A percentile compares a stretch with the other conserved stretches of the same genome.
phyloP scores from a whole-genome alignment of 2,888 invertebrate species.

The Caenorhabditis uteleia region DNA sequence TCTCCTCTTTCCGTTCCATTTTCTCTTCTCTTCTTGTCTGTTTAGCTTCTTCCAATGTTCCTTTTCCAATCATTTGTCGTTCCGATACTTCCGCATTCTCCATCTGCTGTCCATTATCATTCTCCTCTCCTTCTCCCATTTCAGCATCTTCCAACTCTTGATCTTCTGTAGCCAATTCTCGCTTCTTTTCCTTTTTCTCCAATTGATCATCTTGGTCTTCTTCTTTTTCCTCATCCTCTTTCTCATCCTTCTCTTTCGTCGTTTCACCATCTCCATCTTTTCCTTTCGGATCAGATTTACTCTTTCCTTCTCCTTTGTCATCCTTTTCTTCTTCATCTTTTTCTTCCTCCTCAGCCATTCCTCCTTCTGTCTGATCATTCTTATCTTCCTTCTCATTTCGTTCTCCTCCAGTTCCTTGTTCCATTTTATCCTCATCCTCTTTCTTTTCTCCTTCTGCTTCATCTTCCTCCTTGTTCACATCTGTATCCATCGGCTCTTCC shows the following conservation, averaged over 20 bases:
- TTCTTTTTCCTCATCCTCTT: constrained; percentile 21
- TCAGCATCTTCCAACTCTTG: constrained; percentile 42
- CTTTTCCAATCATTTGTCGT: constrained; percentile 49
- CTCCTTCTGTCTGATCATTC: constrained; percentile 42
- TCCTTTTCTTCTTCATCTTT: constrained; percentile 42
- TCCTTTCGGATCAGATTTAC: constrained; percentile 65
- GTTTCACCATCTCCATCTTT: constrained; percentile 46
- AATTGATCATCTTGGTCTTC: constrained; percentile 30
- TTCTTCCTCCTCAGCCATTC: constrained; percentile 35
- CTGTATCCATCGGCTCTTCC: constrained; percentile 14
- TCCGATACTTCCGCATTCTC: constrained; percentile 41
- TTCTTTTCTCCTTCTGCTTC: constrained; percentile 33
- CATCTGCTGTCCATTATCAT: constrained; percentile 48
- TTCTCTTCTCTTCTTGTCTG: constrained; percentile 42
- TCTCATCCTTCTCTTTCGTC: constrained; percentile 26
- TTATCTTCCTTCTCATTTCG: constrained; percentile 42
- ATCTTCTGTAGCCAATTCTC: constrained; percentile 34
- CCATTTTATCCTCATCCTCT: constrained; percentile 39
- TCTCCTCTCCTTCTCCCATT: constrained; percentile 49
- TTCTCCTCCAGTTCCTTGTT: constrained; percentile 41
- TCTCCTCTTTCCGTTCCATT: constrained; percentile 24
- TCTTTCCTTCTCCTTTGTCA: constrained; percentile 45
- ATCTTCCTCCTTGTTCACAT: constrained; percentile 19
- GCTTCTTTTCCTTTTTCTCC: constrained; percentile 26
- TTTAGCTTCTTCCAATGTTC: constrained; percentile 61